Evolutionary conservation across 2,797 vertebrate genomes (phyloP), one percentile per base, ranked within the genome.

Genomic region (Onychomys torridus): DNA sequence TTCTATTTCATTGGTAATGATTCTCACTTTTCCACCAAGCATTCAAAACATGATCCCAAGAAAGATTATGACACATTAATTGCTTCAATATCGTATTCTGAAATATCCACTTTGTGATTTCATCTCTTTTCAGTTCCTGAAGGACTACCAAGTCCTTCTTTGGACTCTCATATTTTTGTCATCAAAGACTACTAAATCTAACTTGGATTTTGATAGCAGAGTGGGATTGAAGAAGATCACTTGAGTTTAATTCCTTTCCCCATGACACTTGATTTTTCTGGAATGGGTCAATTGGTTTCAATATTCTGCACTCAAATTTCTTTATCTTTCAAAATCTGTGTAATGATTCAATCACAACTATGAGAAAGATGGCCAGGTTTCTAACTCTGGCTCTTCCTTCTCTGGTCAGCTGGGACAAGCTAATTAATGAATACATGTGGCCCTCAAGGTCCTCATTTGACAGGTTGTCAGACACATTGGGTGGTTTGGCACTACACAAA

Each of bases 81-180:
- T 79, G 84, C 87, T 67, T 92, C 94, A 91, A 89, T 88, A 65
- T 90, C 63, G 27, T 34, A 0, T 46, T 40, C 40, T 81, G 97
- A 96, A 93, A 71, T 59, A 67, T 29, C 34, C 71, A 46, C 49
- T 81, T 91, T 90, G 90, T 96, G 92, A 94, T 97, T 94, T 82
- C 59, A 85, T 89, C 59, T 27, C 0, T 73, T 71, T 67, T 96
- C 59, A 88, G 78, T 76, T 57, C 90, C 90, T 97, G 90, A 97
- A 96, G 92, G 52, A 93, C 92, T 85, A 83, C 78, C 94, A 89
- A 91, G 94, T 92, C 95, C 83, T 94, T 98, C 97, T 97, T 97
- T 96, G 96, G 90, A 95, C 0, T 97, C 96, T 92, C 95, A 93
- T 97, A 97, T 97, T 98, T 98, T 97, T 98, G 96, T 91, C 96